Evolutionary conservation across 1,140 invertebrate species (phyloP).

Genomic region (Drosophila leontia): DNA sequence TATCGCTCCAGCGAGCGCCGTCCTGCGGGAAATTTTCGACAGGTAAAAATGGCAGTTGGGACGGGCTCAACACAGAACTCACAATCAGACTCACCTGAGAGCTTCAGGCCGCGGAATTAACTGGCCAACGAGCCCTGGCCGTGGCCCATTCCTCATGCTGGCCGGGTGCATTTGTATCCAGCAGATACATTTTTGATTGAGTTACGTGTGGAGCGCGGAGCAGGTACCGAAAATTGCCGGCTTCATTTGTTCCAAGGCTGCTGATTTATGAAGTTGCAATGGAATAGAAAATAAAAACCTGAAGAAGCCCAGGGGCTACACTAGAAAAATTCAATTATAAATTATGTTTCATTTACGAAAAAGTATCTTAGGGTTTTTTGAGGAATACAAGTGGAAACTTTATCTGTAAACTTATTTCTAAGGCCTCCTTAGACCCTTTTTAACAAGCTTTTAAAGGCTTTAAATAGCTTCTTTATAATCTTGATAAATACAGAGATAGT

Average conservation of each 20-base stretch:
- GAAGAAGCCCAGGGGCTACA: background rate
- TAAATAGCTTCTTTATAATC: background rate
- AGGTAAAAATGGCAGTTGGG: constrained; percentile 74
- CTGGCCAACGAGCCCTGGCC: constrained; percentile 45
- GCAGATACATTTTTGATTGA: constrained; percentile 82
- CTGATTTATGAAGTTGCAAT: constrained; percentile 73
- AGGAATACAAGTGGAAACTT: too few species aligned
- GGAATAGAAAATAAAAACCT: constrained; percentile 16
- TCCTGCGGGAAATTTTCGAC: constrained; percentile 83
- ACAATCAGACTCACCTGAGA: constrained; percentile 35
- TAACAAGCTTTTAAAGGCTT: background rate
- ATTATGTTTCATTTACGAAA: background rate
- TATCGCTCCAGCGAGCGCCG: constrained; percentile 35
- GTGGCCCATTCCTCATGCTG: constrained; percentile 59
- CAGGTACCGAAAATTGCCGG: constrained; percentile 46
- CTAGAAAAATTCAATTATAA: background rate
- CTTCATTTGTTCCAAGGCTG: constrained; percentile 68
- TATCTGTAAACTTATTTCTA: background rate
- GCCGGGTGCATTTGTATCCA: constrained; percentile 65
- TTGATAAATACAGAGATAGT: rapidly evolving
- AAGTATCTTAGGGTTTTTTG: background rate
- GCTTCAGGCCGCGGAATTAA: constrained; percentile 44
- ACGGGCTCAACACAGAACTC: constrained; percentile 18
- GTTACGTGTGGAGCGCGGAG: constrained; percentile 64
- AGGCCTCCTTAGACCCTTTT: background rate